phyloP scores from a whole-genome alignment of 2,888 invertebrate genomes.

The Allolobophora icterica region DNA sequence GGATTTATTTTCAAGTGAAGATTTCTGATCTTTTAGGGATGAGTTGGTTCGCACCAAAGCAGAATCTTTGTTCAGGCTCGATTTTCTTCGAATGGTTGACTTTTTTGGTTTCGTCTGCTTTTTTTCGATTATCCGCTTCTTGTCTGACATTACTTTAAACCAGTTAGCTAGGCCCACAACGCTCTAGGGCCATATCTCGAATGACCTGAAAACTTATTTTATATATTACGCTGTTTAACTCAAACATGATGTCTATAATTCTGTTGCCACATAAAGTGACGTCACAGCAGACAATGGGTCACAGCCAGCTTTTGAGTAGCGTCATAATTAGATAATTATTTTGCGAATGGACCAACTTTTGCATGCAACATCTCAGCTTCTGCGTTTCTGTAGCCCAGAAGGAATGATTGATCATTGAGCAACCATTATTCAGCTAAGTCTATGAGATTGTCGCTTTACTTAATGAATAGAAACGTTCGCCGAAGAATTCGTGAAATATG shows the following conservation, averaged over 20 bases:
- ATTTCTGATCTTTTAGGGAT: neutral
- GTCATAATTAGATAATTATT: neutral
- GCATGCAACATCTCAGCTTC: too few relatives aligned
- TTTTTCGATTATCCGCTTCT: neutral
- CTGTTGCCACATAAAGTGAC: neutral
- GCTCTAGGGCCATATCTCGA: neutral
- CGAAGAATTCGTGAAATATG: too few relatives aligned
- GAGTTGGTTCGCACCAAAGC: neutral
- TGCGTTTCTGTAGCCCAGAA: too few relatives aligned
- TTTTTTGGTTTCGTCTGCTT: neutral
- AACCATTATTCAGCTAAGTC: too few relatives aligned
- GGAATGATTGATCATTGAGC: too few relatives aligned
- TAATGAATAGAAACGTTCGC: too few relatives aligned
- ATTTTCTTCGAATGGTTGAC: neutral
- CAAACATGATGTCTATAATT: neutral
- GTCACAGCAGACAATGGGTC: constrained; percentile 4
- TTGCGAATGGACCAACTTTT: too few relatives aligned
- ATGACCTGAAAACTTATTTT: neutral
- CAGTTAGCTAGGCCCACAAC: neutral
- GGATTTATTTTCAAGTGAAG: neutral
- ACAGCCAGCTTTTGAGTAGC: neutral
- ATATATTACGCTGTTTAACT: neutral
- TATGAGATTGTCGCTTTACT: too few relatives aligned
- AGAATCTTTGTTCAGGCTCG: neutral
- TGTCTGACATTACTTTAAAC: neutral